phyloP scores from a whole-genome alignment of 1,140 invertebrate species.

The Drosophila erecta region DNA sequence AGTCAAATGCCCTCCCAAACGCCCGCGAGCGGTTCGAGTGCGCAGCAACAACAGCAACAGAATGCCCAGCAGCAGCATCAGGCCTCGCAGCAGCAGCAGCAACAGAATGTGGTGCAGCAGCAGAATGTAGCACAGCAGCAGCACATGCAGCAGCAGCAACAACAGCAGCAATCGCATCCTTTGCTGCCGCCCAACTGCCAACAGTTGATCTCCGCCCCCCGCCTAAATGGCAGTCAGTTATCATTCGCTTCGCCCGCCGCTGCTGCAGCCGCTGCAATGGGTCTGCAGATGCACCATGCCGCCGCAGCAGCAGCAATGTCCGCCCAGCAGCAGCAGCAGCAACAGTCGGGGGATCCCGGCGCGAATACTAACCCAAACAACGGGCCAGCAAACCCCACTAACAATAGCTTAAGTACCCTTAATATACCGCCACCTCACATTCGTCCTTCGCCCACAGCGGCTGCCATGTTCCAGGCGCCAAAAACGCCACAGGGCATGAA shows the following conservation, averaged over 20 bases:
- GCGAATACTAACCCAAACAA: conserved; percentile 54
- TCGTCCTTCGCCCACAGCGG: conserved; percentile 88
- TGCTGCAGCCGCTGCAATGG: conserved; percentile 82
- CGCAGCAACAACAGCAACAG: conserved; percentile 56
- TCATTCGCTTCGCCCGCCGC: conserved; percentile 81
- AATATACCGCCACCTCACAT: conserved; percentile 89
- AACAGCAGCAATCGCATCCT: conserved; percentile 50
- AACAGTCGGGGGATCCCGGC: conserved; percentile 47
- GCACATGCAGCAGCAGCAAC: conserved; percentile 38
- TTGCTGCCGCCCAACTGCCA: conserved; percentile 67
- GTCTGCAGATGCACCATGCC: conserved; percentile 82
- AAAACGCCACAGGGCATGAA: conserved; percentile 89
- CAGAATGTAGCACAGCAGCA: conserved; percentile 42
- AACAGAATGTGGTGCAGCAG: conserved; percentile 37
- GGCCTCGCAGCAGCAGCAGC: conserved; percentile 40
- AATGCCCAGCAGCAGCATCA: conserved; percentile 49
- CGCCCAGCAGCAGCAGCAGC: conserved; percentile 67
- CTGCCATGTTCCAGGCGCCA: conserved; percentile 92
- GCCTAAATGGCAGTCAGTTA: conserved; percentile 78
- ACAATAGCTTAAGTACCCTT: conserved; percentile 84
- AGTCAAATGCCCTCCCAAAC: conserved; percentile 71
- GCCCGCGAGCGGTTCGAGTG: conserved; percentile 42
- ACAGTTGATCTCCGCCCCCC: conserved; percentile 77
- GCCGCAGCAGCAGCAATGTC: conserved; percentile 81
- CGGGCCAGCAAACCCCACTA: conserved; percentile 69